These are phyloP conservation scores for Holacanthella duospinosa DNA, from an alignment of 2,888 invertebrate genomes.

Conservation along the genomic window DNA sequence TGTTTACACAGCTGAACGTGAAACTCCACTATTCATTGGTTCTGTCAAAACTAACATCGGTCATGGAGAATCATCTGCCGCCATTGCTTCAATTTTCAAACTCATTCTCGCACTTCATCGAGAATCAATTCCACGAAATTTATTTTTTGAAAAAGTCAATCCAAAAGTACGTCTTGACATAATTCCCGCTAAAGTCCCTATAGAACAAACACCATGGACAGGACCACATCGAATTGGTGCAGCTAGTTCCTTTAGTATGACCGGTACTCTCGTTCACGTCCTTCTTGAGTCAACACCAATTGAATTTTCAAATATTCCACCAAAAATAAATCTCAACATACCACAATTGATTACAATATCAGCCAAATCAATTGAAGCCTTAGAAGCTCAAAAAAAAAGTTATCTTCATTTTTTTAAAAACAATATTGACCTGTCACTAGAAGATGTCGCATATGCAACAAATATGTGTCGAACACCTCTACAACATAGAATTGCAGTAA, in stretches of 20 bases:
- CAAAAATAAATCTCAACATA: too few relatives aligned
- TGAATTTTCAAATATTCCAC: not conserved
- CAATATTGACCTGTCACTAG: not conserved
- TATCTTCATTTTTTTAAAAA: conserved; percentile 7
- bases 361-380: conserved; percentile 8
- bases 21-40: conserved; percentile 70
- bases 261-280: conserved; percentile 12
- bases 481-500: not conserved
- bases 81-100: conserved; percentile 11
- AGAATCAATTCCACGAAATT: conserved; percentile 22
- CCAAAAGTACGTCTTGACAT: conserved; percentile 21
- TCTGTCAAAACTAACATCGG: conserved; percentile 94
- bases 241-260: conserved; percentile 9
- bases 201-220: not conserved
- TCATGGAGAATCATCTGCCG: conserved; percentile 78
- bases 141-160: conserved; percentile 17
- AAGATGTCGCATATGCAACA: conserved; percentile 10
- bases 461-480: conserved; percentile 19
- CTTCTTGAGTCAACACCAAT: conserved; percentile 8
- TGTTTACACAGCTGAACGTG: conserved; percentile 42
- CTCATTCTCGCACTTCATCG: conserved; percentile 21
- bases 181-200: conserved; percentile 25
- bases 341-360: conserved; percentile 12
- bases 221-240: conserved; percentile 7
- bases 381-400: not conserved